Evolutionary conservation across 2,797 vertebrate species (phyloP).

Genomic region (Holocentrus rufus): DNA sequence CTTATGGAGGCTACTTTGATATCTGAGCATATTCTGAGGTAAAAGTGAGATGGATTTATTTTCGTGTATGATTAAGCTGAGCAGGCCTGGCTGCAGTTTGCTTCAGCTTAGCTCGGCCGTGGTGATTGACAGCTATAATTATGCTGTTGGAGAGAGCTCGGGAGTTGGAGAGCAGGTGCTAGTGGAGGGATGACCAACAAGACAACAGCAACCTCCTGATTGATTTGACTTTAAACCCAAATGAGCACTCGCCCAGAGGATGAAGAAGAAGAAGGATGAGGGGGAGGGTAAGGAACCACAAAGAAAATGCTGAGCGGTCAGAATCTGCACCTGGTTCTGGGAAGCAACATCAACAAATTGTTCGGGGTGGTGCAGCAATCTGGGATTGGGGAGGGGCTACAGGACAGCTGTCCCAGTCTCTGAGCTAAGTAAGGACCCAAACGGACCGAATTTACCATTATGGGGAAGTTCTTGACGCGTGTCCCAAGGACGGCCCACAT

Average conservation of each 20-base stretch:
- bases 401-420: slow-evolving; percentile 44
- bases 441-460: background rate
- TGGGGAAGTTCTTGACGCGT: background rate
- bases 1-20: no score
- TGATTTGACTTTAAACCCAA: slow-evolving; percentile 43
- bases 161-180: slow-evolving; percentile 10
- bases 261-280: background rate
- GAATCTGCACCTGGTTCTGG: slow-evolving; percentile 58
- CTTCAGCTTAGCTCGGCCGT: slow-evolving; percentile 5
- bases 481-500: slow-evolving; percentile 36
- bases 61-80: background rate
- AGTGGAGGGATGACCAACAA: slow-evolving; percentile 18
- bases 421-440: slow-evolving; percentile 32
- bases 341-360: slow-evolving; percentile 41
- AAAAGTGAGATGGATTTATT: background rate
- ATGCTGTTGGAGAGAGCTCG: slow-evolving; percentile 17
- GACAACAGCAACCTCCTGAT: slow-evolving; percentile 20
- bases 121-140: slow-evolving; percentile 12
- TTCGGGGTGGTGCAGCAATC: slow-evolving; percentile 28
- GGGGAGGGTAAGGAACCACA: slow-evolving; percentile 17
- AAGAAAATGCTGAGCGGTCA: slow-evolving; percentile 59
- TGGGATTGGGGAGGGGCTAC: background rate
- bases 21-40: no score
- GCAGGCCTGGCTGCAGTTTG: slow-evolving; percentile 2
- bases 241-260: slow-evolving; percentile 25